Percentiles rank a stretch among this genome's conserved stretches.
phyloP scores from a whole-genome alignment of 2,113 vertebrate genomes.

The Scatophagus argus region DNA sequence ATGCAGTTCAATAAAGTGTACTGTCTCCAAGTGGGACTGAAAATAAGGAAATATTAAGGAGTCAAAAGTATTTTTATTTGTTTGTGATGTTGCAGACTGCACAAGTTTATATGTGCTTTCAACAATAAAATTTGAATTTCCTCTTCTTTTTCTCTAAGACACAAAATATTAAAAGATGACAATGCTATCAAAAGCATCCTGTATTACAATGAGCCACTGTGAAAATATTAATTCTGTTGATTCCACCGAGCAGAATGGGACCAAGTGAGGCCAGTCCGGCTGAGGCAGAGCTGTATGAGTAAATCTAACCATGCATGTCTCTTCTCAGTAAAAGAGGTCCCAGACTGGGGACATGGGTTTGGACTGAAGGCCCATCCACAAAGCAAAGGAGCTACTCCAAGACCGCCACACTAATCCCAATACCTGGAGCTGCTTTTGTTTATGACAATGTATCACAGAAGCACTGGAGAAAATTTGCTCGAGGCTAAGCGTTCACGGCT shows the following conservation, averaged over 20 bases:
- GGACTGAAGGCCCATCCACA: slow-evolving; percentile 35
- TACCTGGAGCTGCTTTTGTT: slow-evolving; percentile 36
- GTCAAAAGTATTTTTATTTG: slow-evolving; percentile 3
- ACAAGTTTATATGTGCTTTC: slow-evolving; percentile 9
- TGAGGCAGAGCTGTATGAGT: slow-evolving; percentile 38
- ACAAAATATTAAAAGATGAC: neutral
- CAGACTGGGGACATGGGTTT: slow-evolving; percentile 24
- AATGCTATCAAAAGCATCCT: neutral
- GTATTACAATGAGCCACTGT: neutral
- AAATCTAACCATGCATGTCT: slow-evolving; percentile 53
- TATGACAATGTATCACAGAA: slow-evolving; percentile 12
- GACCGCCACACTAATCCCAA: slow-evolving; percentile 47
- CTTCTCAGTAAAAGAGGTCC: slow-evolving; percentile 41
- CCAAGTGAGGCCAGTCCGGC: slow-evolving; percentile 25
- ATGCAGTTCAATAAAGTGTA: slow-evolving; percentile 24
- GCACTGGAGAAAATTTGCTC: slow-evolving; percentile 2
- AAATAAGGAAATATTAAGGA: slow-evolving; percentile 10
- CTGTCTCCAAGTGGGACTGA: slow-evolving; percentile 21
- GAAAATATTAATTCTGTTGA: too few species aligned
- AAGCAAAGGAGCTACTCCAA: slow-evolving; percentile 34
- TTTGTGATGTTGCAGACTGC: neutral
- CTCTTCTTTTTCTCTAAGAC: neutral
- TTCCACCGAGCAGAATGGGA: slow-evolving; percentile 1
- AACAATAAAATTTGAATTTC: neutral
- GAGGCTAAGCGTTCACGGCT: slow-evolving; percentile 13